These are phyloP conservation scores for Amphimallon solstitiale DNA, from an alignment of 2,888 invertebrate genomes.

Conservation along the genomic window DNA sequence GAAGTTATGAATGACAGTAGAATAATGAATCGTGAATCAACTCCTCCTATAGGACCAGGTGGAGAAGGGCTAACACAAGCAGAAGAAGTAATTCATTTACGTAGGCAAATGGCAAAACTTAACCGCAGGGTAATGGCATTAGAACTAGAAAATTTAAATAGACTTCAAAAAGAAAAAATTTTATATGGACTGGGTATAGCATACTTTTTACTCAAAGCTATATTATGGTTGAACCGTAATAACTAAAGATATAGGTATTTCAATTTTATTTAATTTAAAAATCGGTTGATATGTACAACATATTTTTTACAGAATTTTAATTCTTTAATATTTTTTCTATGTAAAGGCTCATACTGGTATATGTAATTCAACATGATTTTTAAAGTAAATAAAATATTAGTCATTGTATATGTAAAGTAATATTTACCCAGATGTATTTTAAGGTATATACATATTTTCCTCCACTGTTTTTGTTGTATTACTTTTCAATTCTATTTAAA, in stretches of 20 bases:
- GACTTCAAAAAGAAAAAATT: conserved; percentile 88
- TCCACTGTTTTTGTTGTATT: background rate
- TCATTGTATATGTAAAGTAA: background rate
- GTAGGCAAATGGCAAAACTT: conserved; percentile 86
- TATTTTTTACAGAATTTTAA: background rate
- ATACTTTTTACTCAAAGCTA: conserved; percentile 86
- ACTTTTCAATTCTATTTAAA: background rate
- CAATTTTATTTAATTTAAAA: conserved; percentile 37
- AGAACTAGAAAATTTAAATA: conserved; percentile 85
- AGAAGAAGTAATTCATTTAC: conserved; percentile 85
- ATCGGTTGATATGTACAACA: conserved; percentile 15
- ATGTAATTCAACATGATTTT: conserved; percentile 11
- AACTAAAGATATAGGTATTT: conserved; percentile 41
- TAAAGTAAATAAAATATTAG: conserved; percentile 15
- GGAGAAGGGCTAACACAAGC: conserved; percentile 75
- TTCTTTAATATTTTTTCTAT: background rate
- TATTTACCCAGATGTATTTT: background rate
- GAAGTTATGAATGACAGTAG: conserved; percentile 52
- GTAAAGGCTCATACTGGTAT: background rate
- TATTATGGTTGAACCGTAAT: conserved; percentile 79
- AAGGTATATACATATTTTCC: background rate
- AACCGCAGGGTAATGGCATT: conserved; percentile 87
- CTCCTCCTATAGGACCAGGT: conserved; percentile 56
- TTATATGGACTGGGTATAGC: conserved; percentile 85
- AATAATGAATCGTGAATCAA: conserved; percentile 50